phyloP scores from a whole-genome alignment of 2,797 vertebrate genomes.

The Takifugu rubripes region DNA sequence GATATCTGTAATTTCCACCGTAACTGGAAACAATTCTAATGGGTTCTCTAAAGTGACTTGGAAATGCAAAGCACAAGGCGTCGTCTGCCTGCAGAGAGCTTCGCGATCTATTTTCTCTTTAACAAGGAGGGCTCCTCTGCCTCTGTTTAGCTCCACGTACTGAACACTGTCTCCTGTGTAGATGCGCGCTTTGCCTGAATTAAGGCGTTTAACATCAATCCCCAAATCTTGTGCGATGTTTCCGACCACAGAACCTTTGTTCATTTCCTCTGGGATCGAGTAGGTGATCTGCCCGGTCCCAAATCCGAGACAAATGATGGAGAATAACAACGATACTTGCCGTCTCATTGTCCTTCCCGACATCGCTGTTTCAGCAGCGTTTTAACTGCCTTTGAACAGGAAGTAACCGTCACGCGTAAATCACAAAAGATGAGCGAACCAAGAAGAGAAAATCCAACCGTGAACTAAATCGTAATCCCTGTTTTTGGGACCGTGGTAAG shows the following conservation, averaged over 20 bases:
- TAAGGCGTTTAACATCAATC: constrained; percentile 56
- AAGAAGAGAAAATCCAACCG: neutral
- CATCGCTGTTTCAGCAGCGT: neutral
- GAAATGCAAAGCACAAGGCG: constrained; percentile 69
- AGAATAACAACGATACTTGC: constrained; percentile 76
- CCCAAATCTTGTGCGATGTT: constrained; percentile 66
- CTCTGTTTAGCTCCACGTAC: constrained; percentile 63
- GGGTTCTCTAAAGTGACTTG: constrained; percentile 70
- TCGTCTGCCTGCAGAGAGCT: constrained; percentile 60
- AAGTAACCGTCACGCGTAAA: neutral
- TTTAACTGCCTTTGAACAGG: neutral
- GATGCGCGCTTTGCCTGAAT: constrained; percentile 61
- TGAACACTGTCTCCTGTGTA: constrained; percentile 46
- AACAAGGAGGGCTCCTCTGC: constrained; percentile 60
- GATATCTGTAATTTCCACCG: constrained; percentile 67
- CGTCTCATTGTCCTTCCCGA: constrained; percentile 43
- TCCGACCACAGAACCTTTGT: constrained; percentile 72
- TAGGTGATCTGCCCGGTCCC: constrained; percentile 78
- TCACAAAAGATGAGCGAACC: neutral
- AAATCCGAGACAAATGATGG: constrained; percentile 53
- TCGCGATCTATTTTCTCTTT: constrained; percentile 71
- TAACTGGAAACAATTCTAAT: constrained; percentile 64
- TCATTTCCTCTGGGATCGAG: constrained; percentile 84
- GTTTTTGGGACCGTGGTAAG: neutral
- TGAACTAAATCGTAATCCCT: neutral